Conservation (phyloP, 2,888 invertebrate genomes). For the Cosmia trapezina region DNA sequence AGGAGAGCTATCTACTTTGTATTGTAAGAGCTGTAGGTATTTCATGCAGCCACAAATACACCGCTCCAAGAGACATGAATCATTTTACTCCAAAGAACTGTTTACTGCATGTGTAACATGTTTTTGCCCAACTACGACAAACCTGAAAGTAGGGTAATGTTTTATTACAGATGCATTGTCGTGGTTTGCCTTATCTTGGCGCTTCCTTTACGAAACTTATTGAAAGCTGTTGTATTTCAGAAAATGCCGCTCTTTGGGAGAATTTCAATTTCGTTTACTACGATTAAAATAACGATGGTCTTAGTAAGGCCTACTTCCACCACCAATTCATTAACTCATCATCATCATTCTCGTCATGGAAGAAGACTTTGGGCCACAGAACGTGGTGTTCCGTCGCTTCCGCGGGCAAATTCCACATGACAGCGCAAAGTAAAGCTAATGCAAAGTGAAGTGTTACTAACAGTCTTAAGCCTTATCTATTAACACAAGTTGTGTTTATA, state of each 20-base stretch:
- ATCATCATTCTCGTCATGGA: no score
- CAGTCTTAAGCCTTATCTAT: no score
- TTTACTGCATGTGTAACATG: conserved; percentile 1
- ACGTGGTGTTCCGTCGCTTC: no score
- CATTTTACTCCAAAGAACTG: conserved; percentile 10
- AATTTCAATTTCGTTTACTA: not conserved
- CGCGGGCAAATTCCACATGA: no score
- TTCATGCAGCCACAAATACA: conserved; percentile 4
- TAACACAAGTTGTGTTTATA: no score
- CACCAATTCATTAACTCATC: no score
- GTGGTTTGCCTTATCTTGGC: conserved; percentile 27
- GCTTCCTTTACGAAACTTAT: conserved; percentile 43
- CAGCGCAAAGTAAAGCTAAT: no score
- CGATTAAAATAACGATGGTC: no score
- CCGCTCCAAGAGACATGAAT: not conserved
- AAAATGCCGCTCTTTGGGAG: conserved; percentile 9
- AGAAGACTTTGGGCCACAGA: no score
- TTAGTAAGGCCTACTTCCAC: not conserved
- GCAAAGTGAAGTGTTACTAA: no score
- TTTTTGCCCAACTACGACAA: conserved; percentile 16
- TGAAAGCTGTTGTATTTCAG: conserved; percentile 35
- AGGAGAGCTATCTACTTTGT: not conserved
- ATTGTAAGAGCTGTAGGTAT: not conserved
- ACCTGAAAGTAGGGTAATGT: conserved; percentile 42
- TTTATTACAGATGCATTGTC: conserved; percentile 46